Evolutionary conservation across 2,888 invertebrate genomes (phyloP), one percentile per base, ranked within the genome.

Genomic region (Trichopria drosophilae): DNA sequence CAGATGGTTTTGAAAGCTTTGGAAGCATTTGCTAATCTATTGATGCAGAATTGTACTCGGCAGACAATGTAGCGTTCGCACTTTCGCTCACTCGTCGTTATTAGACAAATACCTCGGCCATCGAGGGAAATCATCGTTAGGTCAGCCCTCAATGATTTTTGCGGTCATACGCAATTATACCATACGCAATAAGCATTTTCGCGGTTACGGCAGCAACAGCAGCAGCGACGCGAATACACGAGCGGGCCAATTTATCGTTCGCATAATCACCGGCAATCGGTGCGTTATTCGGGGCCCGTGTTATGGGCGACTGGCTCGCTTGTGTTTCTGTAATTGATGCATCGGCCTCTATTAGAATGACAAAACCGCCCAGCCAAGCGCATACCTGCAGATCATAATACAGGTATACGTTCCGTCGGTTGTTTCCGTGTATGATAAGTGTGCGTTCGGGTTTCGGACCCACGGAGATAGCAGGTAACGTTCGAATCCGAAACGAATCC

Each of bases 321-420:
- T 65, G 65, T 68, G 68, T 71, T 70, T 69, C 68, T 69, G 68
- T 69, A 72, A 73, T 72, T 72, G 72, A 72, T 72, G 72, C 68
- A 69, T 69, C 63, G 65, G 60, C 55, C 59, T 55, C 65, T 65
- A 69, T 72, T 70, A 68, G 68, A 70, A 69, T 68, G 66, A 65
- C 68, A 68, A 72, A 72, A 71, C 67, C 68, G 64, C 60, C 51
- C 54, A 59, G 58, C 48, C n/a, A n/a, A 18, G 12, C 18, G 18
- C 29, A 16, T 23, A 6, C 16, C 13, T 37, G 4, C 18, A n/a
- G n/a, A n/a, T n/a, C n/a, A n/a, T n/a, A n/a, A n/a, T n/a, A n/a
- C n/a, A n/a, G n/a, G n/a, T n/a, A n/a, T n/a, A n/a, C n/a, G n/a
- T n/a, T n/a, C n/a, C n/a, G n/a, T n/a, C n/a, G n/a, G n/a, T n/a